Evolutionary conservation across 2,797 vertebrate species (phyloP).

Genomic region (Sphenodon punctatus): DNA sequence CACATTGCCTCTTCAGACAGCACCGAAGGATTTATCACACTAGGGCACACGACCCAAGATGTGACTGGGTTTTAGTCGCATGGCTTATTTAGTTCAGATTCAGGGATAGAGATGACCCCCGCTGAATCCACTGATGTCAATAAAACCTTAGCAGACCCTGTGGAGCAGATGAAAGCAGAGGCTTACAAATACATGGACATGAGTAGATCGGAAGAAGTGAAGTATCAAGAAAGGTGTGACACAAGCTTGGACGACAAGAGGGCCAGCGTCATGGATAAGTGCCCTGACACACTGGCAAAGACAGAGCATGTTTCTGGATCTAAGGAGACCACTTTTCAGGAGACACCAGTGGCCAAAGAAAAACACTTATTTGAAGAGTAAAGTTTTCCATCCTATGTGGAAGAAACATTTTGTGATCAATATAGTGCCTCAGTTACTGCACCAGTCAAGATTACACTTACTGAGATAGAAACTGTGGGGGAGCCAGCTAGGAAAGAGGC

Average conservation of each 20-base stretch:
- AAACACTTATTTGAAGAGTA: conserved; percentile 75
- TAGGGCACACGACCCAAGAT: conserved; percentile 72
- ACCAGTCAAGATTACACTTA: conserved; percentile 91
- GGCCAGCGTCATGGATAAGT: conserved; percentile 48
- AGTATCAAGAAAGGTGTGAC: conserved; percentile 58
- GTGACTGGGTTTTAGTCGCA: conserved; percentile 80
- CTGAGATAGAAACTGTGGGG: conserved; percentile 73
- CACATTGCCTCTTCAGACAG: conserved; percentile 62
- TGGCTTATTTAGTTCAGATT: conserved; percentile 86
- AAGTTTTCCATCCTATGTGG: conserved; percentile 82
- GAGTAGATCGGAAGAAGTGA: conserved; percentile 84
- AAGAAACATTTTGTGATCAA: conserved; percentile 83
- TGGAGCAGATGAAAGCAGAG: conserved; percentile 87
- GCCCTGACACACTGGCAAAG: conserved; percentile 11
- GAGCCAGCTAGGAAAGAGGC: conserved; percentile 61
- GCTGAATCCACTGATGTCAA: conserved; percentile 81
- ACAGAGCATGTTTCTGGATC: conserved; percentile 8
- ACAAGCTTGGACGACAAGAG: conserved; percentile 60
- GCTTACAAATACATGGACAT: conserved; percentile 97
- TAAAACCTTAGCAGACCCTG: conserved; percentile 81
- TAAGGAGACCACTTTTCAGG: conserved; percentile 17
- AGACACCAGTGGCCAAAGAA: conserved; percentile 74
- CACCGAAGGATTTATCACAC: conserved; percentile 65
- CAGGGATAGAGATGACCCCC: conserved; percentile 88
- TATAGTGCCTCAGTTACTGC: conserved; percentile 65